Evolutionary conservation across 2,113 vertebrate species (phyloP), one percentile per base, ranked within the genome.

Genomic region (Echinops telfairi): DNA sequence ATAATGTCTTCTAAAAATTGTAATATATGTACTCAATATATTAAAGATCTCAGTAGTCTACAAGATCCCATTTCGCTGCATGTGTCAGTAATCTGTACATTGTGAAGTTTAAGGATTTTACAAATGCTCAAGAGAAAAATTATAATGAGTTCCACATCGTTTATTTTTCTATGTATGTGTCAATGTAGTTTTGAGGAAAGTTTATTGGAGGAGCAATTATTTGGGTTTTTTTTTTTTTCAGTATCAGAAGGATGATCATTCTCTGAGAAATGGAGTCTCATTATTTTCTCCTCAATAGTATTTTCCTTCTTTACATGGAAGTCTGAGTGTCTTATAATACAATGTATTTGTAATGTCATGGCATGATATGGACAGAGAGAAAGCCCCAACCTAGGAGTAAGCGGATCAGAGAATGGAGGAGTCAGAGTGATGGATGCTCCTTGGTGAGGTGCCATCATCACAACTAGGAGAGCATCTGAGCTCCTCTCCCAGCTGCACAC

Each of bases 301-400:
- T 20, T 6, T 70, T 90, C 53, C 60, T 82, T 9, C 47, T 40
- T 89, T 40, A 29, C 70, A 16, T 25, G 70, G n/a, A 93, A 40
- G 15, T 23, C 6, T 60, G 27, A 87, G 10, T 40, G 8, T 77
- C 70, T 75, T 23, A 1, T 86, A 57, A 71, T 60, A 38, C 27
- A 66, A 73, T n/a, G 73, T 58, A 27, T 92, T 89, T 60, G 47
- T 38, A 95, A 96, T 93, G 3, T 1, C 29, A 86, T 79, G 22
- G 4, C 3, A 40, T 10, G 31, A 70, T 76, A 62, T n/a, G 2
- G 19, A 36, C 38, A 93, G 25, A 20, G 25, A 23, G 6, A 64
- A 93, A 2, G 25, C 62, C 88, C 70, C 23, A 81, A 88, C 94
- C 86, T 31, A 83, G 14, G 9, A 73, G 73, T 40, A 75, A 60